These are phyloP conservation scores for Chaenodraco wilsoni DNA, from an alignment of 2,797 vertebrate genomes.

Conservation along the genomic window DNA sequence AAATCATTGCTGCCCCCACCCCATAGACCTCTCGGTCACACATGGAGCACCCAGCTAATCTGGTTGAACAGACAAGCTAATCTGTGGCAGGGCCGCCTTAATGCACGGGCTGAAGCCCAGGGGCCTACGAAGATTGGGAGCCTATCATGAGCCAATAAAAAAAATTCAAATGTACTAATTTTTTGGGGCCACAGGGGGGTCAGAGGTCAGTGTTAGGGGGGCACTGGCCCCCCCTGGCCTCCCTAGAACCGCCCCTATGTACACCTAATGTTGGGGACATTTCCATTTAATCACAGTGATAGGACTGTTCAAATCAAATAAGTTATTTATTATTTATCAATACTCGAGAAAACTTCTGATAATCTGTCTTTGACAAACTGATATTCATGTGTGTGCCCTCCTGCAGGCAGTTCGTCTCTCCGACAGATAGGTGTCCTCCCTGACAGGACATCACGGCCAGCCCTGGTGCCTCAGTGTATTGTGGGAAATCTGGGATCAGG, in stretches of 20 bases:
- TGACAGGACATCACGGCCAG: conserved; percentile 11
- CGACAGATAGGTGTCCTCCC: conserved; percentile 51
- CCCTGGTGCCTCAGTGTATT: conserved; percentile 68
- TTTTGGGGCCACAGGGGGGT: no score
- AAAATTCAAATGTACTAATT: no score
- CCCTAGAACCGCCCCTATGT: not conserved
- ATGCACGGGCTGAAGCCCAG: no score
- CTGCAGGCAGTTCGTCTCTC: conserved; percentile 26
- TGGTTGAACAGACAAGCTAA: conserved; percentile 5
- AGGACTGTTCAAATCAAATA: not conserved
- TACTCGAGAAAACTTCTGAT: not conserved
- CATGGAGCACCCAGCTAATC: conserved; percentile 28
- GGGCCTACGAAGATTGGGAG: no score
- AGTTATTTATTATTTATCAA: not conserved
- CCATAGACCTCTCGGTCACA: conserved; percentile 10
- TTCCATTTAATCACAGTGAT: not conserved
- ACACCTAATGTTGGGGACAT: not conserved
- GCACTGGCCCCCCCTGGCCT: no score
- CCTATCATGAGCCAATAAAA: no score
- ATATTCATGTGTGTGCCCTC: not conserved
- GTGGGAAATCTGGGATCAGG: conserved; percentile 78
- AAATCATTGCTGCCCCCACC: conserved; percentile 20
- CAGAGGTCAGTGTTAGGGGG: no score
- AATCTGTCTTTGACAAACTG: not conserved
- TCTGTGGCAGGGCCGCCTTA: not conserved